Percentiles rank a stretch among this genome's conserved stretches.
Evolutionary conservation across 1,140 invertebrate species (phyloP).

Genomic region (Antheraea pernyi): DNA sequence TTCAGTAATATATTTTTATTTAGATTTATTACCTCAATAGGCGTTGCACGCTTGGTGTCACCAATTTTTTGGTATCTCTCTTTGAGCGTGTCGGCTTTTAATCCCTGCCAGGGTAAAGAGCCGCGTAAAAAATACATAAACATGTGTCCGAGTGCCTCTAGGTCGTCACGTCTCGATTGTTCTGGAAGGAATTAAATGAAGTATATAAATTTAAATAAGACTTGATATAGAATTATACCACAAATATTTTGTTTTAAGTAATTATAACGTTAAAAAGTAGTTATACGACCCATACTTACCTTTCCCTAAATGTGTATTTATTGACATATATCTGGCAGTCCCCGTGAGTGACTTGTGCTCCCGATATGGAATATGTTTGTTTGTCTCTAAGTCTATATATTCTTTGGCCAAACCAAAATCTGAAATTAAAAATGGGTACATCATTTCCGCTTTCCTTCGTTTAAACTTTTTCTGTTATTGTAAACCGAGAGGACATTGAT

Average conservation of each 20-base stretch:
- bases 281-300: conserved; percentile 75
- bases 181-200: conserved; percentile 82
- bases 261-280: no score
- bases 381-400: conserved; percentile 99
- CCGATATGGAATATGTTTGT: conserved; percentile 99
- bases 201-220: conserved; percentile 7
- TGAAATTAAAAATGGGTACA: not conserved
- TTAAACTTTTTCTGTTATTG: no score
- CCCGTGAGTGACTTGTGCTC: conserved; percentile 99
- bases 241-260: no score
- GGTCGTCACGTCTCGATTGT: conserved; percentile 99
- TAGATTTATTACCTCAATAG: conserved; percentile 87
- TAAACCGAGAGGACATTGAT: no score
- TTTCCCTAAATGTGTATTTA: conserved; percentile 99
- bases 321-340: conserved; percentile 99
- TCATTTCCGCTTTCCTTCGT: no score
- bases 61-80: conserved; percentile 99
- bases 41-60: conserved; percentile 98
- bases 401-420: conserved; percentile 99
- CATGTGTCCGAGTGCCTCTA: conserved; percentile 99
- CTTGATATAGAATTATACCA: no score
- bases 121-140: conserved; percentile 99
- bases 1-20: no score
- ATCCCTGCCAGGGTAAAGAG: conserved; percentile 99
- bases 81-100: conserved; percentile 99